Evolutionary conservation across 2,888 invertebrate genomes (phyloP).

Genomic region (Kuschelorhynchus macadamiae): DNA sequence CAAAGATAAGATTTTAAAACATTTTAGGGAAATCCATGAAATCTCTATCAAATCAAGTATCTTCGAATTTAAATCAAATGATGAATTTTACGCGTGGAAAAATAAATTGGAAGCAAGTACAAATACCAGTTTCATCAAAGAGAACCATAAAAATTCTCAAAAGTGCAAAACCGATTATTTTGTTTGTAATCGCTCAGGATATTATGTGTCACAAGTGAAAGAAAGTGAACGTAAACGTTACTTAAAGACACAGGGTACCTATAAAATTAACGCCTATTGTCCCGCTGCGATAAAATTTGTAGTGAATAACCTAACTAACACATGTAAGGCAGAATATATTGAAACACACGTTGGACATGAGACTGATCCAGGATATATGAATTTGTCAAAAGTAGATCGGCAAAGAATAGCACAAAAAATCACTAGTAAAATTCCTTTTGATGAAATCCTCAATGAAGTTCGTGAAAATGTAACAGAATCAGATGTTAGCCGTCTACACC

Average conservation of each 20-base stretch:
- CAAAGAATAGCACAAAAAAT: slow-evolving; percentile 26
- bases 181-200: slow-evolving; percentile 18
- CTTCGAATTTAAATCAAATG: no score
- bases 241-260: slow-evolving; percentile 4
- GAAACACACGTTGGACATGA: slow-evolving; percentile 9
- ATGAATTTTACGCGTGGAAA: no score
- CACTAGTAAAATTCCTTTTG: slow-evolving; percentile 44
- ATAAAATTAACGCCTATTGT: slow-evolving; percentile 38
- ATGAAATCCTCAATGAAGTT: slow-evolving; percentile 42
- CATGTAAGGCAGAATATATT: not conserved
- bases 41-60: no score
- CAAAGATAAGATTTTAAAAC: no score
- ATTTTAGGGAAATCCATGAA: no score
- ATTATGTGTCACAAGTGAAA: not conserved
- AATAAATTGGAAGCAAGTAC: no score
- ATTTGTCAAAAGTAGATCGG: not conserved
- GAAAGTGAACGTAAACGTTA: no score
- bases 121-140: no score
- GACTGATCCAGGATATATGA: slow-evolving; percentile 3
- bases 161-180: no score
- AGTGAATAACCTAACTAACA: not conserved
- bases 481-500: slow-evolving; percentile 26
- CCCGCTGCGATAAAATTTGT: not conserved
- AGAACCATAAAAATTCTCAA: no score
- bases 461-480: slow-evolving; percentile 25